Conservation (phyloP, 1,140 invertebrate genomes). For the Drosophila ironensis region DNA sequence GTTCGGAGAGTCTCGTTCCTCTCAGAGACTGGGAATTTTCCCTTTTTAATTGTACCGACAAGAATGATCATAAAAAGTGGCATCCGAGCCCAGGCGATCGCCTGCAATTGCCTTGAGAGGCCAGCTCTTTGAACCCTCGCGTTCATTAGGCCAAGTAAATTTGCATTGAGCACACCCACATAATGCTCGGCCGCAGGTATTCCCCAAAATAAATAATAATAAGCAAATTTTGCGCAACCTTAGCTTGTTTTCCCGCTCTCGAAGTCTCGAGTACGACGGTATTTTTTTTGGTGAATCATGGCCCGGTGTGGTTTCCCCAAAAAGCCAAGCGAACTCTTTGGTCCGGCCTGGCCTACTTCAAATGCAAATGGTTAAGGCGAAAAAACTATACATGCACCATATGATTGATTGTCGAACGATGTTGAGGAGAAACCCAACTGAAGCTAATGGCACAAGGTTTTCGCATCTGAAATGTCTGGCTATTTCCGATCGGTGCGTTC, state of each 20-base stretch:
- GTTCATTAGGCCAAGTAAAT: neutral
- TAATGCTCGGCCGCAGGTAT: conserved; percentile 40
- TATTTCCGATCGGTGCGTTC: neutral
- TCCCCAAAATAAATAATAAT: conserved; percentile 32
- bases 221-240: conserved; percentile 64
- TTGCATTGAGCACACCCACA: conserved; percentile 50
- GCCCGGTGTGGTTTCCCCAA: conserved; percentile 58
- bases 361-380: conserved; percentile 45
- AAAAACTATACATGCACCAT: conserved; percentile 9
- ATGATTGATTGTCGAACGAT: conserved; percentile 11
- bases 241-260: conserved; percentile 34
- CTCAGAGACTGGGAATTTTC: neutral
- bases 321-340: conserved; percentile 23
- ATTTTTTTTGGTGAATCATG: conserved; percentile 50
- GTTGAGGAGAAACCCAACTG: conserved; percentile 27
- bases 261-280: conserved; percentile 20
- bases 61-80: neutral
- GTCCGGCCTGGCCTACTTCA: conserved; percentile 63
- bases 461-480: neutral
- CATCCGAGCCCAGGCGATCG: too few species aligned
- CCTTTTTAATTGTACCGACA: neutral
- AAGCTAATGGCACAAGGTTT: conserved; percentile 21
- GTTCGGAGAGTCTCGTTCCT: neutral
- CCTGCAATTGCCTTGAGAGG: conserved; percentile 22
- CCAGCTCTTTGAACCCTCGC: conserved; percentile 41